A percentile compares a stretch with the other conserved stretches of the same genome.
These are phyloP conservation scores for Oplegnathus fasciatus DNA, from an alignment of 2,113 vertebrate species.

Conservation along the genomic window DNA sequence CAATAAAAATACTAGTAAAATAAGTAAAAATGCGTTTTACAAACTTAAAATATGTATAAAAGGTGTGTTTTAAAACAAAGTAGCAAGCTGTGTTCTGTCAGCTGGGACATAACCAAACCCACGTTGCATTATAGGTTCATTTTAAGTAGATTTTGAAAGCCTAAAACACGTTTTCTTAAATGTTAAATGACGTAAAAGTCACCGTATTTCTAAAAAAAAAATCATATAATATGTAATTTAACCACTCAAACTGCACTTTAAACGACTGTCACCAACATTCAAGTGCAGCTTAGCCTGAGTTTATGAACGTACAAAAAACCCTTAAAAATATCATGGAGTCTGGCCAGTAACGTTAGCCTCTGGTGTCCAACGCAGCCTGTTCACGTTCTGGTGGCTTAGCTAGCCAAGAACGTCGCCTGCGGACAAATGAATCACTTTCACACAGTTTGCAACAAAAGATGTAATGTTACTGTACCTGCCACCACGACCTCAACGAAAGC, in stretches of 20 bases:
- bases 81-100: too few species aligned
- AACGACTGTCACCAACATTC: not conserved
- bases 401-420: not conserved
- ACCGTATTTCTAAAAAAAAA: not conserved
- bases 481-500: constrained; percentile 48
- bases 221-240: not conserved
- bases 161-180: not conserved
- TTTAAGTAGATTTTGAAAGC: not conserved
- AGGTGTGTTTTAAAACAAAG: not conserved
- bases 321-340: not conserved
- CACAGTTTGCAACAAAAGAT: not conserved
- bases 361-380: not conserved
- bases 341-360: not conserved
- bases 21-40: not conserved
- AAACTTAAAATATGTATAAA: not conserved
- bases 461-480: constrained; percentile 58
- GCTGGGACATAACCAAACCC: not conserved
- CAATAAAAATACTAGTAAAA: not conserved
- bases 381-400: too few species aligned
- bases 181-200: not conserved
- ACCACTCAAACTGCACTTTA: not conserved
- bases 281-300: not conserved
- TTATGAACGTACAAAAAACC: not conserved
- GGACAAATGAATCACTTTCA: rapidly evolving
- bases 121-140: not conserved